Base-by-base conservation (phyloP, 2,113 vertebrate genomes). In the Siniperca chuatsi region DNA sequence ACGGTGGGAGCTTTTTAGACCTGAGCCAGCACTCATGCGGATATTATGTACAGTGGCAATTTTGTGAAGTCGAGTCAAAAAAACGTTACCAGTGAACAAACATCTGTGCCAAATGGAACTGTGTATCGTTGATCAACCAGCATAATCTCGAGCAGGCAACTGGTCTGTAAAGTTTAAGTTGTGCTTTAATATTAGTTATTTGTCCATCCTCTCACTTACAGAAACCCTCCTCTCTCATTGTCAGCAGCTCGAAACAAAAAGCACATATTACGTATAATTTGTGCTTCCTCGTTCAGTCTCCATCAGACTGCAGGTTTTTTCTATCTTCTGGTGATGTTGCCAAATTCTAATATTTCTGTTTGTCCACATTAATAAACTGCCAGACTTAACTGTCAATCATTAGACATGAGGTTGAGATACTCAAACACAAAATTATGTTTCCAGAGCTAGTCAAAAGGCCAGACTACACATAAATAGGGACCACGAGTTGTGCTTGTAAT, bases 101-200 rank as follows among this genome's bases (percentile, higher is more conserved):
- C 62, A 54, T 84, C 67, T 87, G 94, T 95, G 94, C 94, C 94
- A 95, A 95, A 93, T n/a, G 74, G 64, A 89, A 78, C 81, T 87
- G 50, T 90, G 55, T 83, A 86, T 69, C 81, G 75, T 65, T 75
- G 76, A 88, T 77, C 82, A 81, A 91, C 91, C 88, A 93, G 91
- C 90, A 90, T 85, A 55, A 76, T 78, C 9, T 67, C 3, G 37
- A 86, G 76, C 75, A 91, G 83, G 90, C 95, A 96, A 94, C 21
- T 92, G 50, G 96, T 96, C 96, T 95, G 94, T 95, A 84, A 92
- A 94, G 64, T 83, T 68, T 37, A 79, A 66, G 44, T 66, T 71
- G 75, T 81, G n/a, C 33, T 88, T 87, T 81, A 7, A 35, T 75
- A 55, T 84, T 1, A 64, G 52, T 58, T 75, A 10, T 69, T 68